phyloP scores from a whole-genome alignment of 2,888 invertebrate species.

The Caenorhabditis parvicauda region DNA sequence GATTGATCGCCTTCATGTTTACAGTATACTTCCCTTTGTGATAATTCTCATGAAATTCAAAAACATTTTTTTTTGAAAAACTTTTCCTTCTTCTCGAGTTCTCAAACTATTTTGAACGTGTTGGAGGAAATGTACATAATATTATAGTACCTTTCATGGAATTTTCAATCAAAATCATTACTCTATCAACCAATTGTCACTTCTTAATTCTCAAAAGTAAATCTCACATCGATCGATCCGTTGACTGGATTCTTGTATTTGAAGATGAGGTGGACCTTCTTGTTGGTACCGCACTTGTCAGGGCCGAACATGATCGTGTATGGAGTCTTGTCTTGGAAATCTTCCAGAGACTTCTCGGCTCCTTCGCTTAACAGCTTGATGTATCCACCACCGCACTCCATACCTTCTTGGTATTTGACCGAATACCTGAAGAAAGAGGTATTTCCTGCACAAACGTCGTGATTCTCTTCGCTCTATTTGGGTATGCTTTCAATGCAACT shows the following conservation, averaged over 20 bases:
- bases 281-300: constrained; percentile 95
- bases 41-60: too few species aligned
- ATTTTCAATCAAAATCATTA: neutral
- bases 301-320: constrained; percentile 99
- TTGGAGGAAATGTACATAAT: too few species aligned
- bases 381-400: constrained; percentile 98
- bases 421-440: constrained; percentile 67
- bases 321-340: constrained; percentile 80
- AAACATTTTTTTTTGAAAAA: neutral
- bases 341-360: constrained; percentile 64
- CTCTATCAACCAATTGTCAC: too few species aligned
- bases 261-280: constrained; percentile 88
- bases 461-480: neutral
- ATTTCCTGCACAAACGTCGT: too few species aligned
- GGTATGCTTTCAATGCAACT: too few species aligned
- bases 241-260: constrained; percentile 89
- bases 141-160: too few species aligned
- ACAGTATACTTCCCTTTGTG: too few species aligned
- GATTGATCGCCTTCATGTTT: too few species aligned
- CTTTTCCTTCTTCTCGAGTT: neutral
- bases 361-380: constrained; percentile 83
- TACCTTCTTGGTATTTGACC: constrained; percentile 82
- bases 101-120: too few species aligned
- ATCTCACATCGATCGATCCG: constrained; percentile 74
- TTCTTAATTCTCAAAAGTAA: neutral